Conservation (phyloP, 2,113 vertebrate species). For the Tylochromis polylepis region DNA sequence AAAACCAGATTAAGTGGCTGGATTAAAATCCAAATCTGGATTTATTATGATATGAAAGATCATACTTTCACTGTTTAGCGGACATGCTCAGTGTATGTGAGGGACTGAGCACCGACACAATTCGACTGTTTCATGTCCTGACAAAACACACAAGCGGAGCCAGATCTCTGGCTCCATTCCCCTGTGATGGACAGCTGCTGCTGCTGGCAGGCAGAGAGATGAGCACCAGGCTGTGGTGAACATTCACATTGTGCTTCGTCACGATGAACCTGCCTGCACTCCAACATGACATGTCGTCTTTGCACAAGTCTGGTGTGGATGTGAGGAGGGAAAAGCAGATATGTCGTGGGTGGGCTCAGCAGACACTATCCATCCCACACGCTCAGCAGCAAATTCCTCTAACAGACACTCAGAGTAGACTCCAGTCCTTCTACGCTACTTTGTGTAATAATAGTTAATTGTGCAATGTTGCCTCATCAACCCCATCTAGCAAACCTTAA, state of each 20-base stretch:
- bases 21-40: constrained; percentile 62
- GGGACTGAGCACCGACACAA: neutral
- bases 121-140: neutral
- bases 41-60: constrained; percentile 47
- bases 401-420: neutral
- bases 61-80: constrained; percentile 31
- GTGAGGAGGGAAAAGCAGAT: neutral
- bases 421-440: too few relatives aligned
- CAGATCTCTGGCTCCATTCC: neutral
- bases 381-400: neutral
- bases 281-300: neutral
- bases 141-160: neutral
- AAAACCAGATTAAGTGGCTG: constrained; percentile 52
- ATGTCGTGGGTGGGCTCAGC: constrained; percentile 17
- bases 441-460: neutral
- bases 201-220: neutral
- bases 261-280: neutral
- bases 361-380: neutral
- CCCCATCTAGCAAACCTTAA: neutral
- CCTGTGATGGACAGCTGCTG: neutral
- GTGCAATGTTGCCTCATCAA: neutral
- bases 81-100: neutral
- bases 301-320: neutral
- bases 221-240: neutral
- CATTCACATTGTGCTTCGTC: neutral